Evolutionary conservation across 2,797 vertebrate species (phyloP).

Genomic region (Lacerta agilis): DNA sequence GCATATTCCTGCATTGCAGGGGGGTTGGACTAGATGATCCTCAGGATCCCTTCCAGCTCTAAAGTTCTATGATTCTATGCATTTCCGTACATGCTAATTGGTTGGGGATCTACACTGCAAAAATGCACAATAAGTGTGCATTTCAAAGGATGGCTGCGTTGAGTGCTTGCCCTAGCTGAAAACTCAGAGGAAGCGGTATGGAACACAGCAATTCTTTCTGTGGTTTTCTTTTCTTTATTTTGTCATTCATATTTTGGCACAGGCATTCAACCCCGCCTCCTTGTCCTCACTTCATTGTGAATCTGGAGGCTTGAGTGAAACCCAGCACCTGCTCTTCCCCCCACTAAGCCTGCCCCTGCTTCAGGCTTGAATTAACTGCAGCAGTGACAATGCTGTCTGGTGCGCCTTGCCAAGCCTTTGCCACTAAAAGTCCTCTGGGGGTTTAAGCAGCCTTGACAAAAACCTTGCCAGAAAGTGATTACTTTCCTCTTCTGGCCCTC

Average conservation of each 20-base stretch:
- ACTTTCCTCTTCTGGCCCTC: slow-evolving; percentile 29
- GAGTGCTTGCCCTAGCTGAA: neutral
- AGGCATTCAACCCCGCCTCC: neutral
- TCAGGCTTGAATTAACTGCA: slow-evolving; percentile 19
- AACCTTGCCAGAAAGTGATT: slow-evolving; percentile 30
- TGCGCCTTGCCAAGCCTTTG: slow-evolving; percentile 32
- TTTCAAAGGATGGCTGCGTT: neutral
- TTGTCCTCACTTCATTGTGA: neutral
- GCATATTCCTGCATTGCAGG: too few relatives aligned
- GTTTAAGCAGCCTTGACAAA: slow-evolving; percentile 42
- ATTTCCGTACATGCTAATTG: too few relatives aligned
- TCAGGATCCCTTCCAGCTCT: too few relatives aligned
- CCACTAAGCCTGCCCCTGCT: neutral
- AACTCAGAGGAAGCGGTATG: neutral
- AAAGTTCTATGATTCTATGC: too few relatives aligned
- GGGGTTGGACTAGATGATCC: too few relatives aligned
- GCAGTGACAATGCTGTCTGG: slow-evolving; percentile 24
- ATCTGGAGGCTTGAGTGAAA: neutral
- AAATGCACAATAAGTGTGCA: too few relatives aligned
- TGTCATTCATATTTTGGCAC: neutral
- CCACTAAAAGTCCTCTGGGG: slow-evolving; percentile 15
- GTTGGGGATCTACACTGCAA: too few relatives aligned
- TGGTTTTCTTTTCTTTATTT: neutral
- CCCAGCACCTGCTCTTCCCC: neutral
- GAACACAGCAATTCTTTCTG: neutral